Base-by-base conservation (phyloP, 2,888 invertebrate species). In the Sphaeridia pumilis region DNA sequence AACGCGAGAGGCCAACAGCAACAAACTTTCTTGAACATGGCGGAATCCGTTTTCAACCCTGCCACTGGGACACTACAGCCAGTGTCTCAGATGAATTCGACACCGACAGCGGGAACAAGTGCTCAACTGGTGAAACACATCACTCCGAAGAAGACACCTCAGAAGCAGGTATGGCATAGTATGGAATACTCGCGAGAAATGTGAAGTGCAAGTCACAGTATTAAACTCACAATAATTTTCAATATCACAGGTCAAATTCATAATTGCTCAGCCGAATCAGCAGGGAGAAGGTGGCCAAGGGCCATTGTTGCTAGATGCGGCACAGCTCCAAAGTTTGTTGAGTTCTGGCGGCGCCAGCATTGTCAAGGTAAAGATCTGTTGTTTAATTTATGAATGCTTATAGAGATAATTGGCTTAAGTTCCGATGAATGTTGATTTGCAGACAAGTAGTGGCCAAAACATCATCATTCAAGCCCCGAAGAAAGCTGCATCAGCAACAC, bases 381-480 rank as follows among this genome's bases (percentile, higher is more conserved):
- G 44, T 22, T 7, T 14, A 10, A 10, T 14, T 31, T 14, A 10
- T 31, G 7, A 31, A 31, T 31, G 31, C 31, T 31, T 31, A 10
- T 7, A 31, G 10, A 14, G 31, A 31, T 14, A 31, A 31, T 7
- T 31, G 10, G 31, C 10, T 14, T 31, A 31, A 31, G 10, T 31
- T 7, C 7, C 14, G 14, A 7, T 31, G 14, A 7, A 31, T 31
- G 10, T 31, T 7, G 12, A 44, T 46, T 41, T 5, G 21, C 38
- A 38, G 38, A 17, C 22, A 25, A 35, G 45, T 43, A 44, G 49
- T 12, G 24, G 21, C n/a, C 52, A 52, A 46, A 52, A 52, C 41
- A 46, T 52, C 14, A 31, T 49, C 20, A 22, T 49, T 17, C 7
- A 42, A 20, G 43, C 31, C 4, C 20, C n/a, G 5, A 72, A 75